phyloP scores from a whole-genome alignment of 2,113 vertebrate genomes.

The Nibea coibor region DNA sequence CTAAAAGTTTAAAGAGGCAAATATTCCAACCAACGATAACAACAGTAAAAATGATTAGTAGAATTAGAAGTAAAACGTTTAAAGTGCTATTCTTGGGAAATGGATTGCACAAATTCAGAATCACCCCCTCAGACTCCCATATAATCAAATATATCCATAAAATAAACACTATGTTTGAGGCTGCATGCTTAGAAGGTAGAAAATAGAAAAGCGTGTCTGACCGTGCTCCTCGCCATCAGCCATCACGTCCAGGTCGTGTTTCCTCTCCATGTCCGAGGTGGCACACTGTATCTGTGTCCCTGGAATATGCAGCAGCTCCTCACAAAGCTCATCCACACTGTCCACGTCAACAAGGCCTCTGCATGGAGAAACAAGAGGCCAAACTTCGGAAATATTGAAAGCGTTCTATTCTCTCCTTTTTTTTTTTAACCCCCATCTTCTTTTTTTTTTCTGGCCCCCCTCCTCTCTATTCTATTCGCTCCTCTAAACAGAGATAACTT shows the following conservation, averaged over 20 bases:
- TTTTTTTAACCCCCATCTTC: not conserved
- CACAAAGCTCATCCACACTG: conserved; percentile 62
- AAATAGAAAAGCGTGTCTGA: conserved; percentile 48
- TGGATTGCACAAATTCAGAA: not conserved
- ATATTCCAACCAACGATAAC: not conserved
- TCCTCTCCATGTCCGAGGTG: conserved; percentile 54
- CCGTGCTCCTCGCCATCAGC: conserved; percentile 57
- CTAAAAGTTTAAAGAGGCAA: not conserved
- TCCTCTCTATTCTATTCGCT: conserved; percentile 71
- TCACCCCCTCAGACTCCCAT: not conserved
- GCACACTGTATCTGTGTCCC: conserved; percentile 58
- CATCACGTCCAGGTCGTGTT: conserved; percentile 60
- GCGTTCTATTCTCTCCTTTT: conserved; percentile 71
- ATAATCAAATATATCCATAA: not conserved
- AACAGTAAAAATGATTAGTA: not conserved
- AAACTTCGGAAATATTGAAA: conserved; percentile 80
- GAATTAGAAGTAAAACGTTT: not conserved
- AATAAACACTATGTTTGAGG: not conserved
- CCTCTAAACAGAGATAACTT: conserved; percentile 87
- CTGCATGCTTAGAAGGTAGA: not conserved
- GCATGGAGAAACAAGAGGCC: conserved; percentile 71
- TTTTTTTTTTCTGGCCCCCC: conserved; percentile 50
- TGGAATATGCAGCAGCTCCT: conserved; percentile 62
- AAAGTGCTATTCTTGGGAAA: not conserved
- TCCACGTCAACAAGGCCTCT: conserved; percentile 73